phyloP scores from a whole-genome alignment of 2,888 invertebrate species.

The Rhagium mordax region DNA sequence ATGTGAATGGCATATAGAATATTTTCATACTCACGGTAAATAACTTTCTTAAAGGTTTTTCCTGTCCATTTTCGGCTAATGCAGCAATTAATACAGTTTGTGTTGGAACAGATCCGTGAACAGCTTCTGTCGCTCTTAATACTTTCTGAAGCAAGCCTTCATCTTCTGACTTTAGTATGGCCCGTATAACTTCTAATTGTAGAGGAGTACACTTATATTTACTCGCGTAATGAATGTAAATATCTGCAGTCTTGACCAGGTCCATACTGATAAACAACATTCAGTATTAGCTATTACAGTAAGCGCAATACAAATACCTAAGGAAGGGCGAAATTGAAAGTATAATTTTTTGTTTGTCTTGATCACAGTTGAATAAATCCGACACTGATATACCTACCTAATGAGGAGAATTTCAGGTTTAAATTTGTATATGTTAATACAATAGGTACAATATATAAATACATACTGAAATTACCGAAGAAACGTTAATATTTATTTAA shows the following conservation, averaged over 20 bases:
- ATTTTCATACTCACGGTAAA: constrained; percentile 69
- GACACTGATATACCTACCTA: too few species aligned
- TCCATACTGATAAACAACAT: constrained; percentile 67
- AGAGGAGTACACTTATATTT: constrained; percentile 77
- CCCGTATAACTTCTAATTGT: constrained; percentile 75
- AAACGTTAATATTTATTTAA: not conserved
- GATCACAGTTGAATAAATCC: too few species aligned
- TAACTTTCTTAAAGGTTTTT: constrained; percentile 71
- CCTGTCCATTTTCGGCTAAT: constrained; percentile 73
- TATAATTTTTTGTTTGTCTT: too few species aligned
- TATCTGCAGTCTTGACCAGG: constrained; percentile 72
- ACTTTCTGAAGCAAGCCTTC: constrained; percentile 66
- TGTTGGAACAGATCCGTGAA: constrained; percentile 69
- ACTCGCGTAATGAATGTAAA: constrained; percentile 71
- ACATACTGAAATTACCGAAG: too few species aligned
- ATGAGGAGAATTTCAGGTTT: too few species aligned
- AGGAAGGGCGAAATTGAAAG: too few species aligned
- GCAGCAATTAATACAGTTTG: constrained; percentile 72
- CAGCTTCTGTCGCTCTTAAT: constrained; percentile 62
- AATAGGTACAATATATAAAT: too few species aligned
- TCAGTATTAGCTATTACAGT: not conserved
- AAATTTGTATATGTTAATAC: too few species aligned
- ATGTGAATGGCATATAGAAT: too few species aligned
- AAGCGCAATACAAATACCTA: too few species aligned
- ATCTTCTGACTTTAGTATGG: constrained; percentile 66